Evolutionary conservation across 2,888 invertebrate genomes (phyloP).

Genomic region (Cerceris rybyensis): DNA sequence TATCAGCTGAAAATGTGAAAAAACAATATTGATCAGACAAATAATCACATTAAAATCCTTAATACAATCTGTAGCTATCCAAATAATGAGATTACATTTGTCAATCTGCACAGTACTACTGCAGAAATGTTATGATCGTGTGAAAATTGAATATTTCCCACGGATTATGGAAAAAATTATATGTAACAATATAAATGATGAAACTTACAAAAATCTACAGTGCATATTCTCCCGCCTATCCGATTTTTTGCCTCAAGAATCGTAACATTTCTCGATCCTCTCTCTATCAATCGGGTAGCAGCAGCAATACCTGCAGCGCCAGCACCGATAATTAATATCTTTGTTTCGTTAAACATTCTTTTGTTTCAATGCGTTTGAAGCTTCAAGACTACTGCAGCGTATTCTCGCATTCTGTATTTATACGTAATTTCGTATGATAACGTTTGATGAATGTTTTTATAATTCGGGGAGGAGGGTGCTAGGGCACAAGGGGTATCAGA

Average conservation of each 20-base stretch:
- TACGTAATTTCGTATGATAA: not conserved
- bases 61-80: too few species aligned
- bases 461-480: not conserved
- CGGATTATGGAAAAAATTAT: not conserved
- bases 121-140: not conserved
- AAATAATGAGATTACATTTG: too few species aligned
- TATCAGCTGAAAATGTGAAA: slow-evolving; percentile 79
- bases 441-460: not conserved
- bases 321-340: slow-evolving; percentile 84
- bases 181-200: not conserved
- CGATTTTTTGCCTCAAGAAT: slow-evolving; percentile 83
- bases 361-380: not conserved
- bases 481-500: not conserved
- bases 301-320: slow-evolving; percentile 85
- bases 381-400: not conserved
- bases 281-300: slow-evolving; percentile 82
- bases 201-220: slow-evolving; percentile 80
- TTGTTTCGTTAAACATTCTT: slow-evolving; percentile 65
- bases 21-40: not conserved
- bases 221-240: slow-evolving; percentile 83
- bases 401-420: not conserved
- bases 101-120: too few species aligned
- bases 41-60: too few species aligned
- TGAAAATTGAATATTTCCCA: not conserved
- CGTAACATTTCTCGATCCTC: slow-evolving; percentile 81